phyloP scores from a whole-genome alignment of 2,888 invertebrate genomes.

The Fragum whitleyi region DNA sequence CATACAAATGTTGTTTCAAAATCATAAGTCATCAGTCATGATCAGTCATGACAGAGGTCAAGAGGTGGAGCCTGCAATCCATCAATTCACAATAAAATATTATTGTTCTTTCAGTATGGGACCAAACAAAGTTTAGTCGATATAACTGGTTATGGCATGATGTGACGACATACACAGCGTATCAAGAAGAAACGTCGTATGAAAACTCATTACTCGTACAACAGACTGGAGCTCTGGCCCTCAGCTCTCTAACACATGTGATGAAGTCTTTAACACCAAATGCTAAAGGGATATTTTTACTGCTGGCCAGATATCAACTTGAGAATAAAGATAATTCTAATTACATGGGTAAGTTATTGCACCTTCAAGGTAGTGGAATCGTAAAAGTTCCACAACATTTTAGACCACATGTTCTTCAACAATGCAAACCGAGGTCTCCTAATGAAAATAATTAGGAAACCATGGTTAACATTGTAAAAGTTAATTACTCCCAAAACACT shows the following conservation, averaged over 20 bases:
- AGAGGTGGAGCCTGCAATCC: too few relatives aligned
- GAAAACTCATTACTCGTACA: slow-evolving; percentile 93
- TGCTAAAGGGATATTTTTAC: slow-evolving; percentile 89
- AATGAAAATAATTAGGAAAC: too few relatives aligned
- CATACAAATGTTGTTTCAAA: too few relatives aligned
- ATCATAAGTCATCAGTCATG: too few relatives aligned
- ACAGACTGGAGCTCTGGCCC: slow-evolving; percentile 88
- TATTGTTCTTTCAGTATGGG: slow-evolving; percentile 97
- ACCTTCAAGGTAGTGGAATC: too few relatives aligned
- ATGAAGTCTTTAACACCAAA: slow-evolving; percentile 95
- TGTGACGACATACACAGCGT: slow-evolving; percentile 93
- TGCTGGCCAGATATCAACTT: slow-evolving; percentile 93
- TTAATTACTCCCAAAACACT: too few relatives aligned
- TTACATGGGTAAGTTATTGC: slow-evolving; percentile 89
- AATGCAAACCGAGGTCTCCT: too few relatives aligned
- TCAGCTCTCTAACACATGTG: slow-evolving; percentile 95
- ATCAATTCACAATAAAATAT: too few relatives aligned
- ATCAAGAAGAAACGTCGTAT: slow-evolving; percentile 89
- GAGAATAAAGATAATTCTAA: slow-evolving; percentile 90
- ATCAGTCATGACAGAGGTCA: too few relatives aligned
- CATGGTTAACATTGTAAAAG: too few relatives aligned
- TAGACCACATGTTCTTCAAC: too few relatives aligned
- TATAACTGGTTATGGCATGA: slow-evolving; percentile 97
- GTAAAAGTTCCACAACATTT: too few relatives aligned
- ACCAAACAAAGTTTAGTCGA: slow-evolving; percentile 92